Conservation (phyloP, 2,797 vertebrate genomes). For the Caiman crocodilus region DNA sequence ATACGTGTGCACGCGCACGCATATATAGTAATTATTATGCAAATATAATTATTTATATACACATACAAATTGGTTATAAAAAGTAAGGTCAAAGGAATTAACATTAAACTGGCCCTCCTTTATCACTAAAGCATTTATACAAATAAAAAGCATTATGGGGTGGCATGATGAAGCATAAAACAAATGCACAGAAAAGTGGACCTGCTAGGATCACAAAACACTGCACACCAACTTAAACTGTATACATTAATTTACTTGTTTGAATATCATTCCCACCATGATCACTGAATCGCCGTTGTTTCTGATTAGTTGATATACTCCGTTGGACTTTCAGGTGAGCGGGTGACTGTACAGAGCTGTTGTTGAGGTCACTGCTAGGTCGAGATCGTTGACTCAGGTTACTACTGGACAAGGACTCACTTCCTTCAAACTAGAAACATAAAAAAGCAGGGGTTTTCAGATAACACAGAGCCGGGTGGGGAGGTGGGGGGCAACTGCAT, state of each 20-base stretch:
- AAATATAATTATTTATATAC: too few relatives aligned
- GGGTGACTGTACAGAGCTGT: constrained; percentile 95
- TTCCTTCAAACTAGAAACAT: constrained; percentile 91
- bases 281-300: constrained; percentile 90
- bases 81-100: not conserved
- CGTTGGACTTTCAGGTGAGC: constrained; percentile 97
- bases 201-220: constrained; percentile 69
- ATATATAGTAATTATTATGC: too few relatives aligned
- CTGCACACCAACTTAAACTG: constrained; percentile 80
- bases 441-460: not conserved
- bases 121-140: not conserved
- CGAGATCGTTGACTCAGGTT: constrained; percentile 92
- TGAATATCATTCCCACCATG: constrained; percentile 87
- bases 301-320: constrained; percentile 97
- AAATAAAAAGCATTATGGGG: constrained; percentile 19
- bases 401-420: constrained; percentile 91
- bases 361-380: constrained; percentile 97
- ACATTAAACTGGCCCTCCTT: not conserved
- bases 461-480: not conserved
- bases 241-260: constrained; percentile 81
- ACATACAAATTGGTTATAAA: too few relatives aligned
- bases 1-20: too few relatives aligned
- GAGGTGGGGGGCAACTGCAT: too few relatives aligned
- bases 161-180: not conserved
- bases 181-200: constrained; percentile 26